Conservation (phyloP, 2,797 vertebrate genomes). For the Sebastes ruberrimus region DNA sequence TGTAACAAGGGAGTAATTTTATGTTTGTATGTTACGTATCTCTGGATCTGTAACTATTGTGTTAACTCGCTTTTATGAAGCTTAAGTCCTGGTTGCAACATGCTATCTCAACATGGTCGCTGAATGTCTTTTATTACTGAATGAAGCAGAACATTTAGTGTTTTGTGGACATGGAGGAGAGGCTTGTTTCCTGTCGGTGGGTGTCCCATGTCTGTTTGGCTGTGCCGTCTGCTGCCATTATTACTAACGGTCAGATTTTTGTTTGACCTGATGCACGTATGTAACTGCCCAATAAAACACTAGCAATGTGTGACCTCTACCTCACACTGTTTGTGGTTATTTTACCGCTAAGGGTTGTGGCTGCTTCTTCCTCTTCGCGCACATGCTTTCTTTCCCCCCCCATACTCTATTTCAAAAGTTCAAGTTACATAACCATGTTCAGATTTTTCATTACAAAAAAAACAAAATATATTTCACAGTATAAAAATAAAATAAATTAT, state of each 20-base stretch:
- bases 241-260: conserved; percentile 54
- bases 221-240: conserved; percentile 60
- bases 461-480: too few species aligned
- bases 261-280: conserved; percentile 73
- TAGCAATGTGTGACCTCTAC: conserved; percentile 79
- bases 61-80: conserved; percentile 56
- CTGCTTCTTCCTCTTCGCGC: not conserved
- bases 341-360: conserved; percentile 8
- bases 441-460: too few species aligned
- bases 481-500: too few species aligned
- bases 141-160: not conserved
- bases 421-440: too few species aligned
- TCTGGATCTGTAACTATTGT: conserved; percentile 54
- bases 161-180: conserved; percentile 14
- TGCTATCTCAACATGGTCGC: conserved; percentile 28
- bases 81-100: conserved; percentile 47
- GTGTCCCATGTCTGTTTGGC: conserved; percentile 47
- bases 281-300: conserved; percentile 84
- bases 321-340: conserved; percentile 61
- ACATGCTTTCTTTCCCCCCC: not conserved
- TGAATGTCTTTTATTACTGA: conserved; percentile 60
- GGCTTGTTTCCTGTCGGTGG: conserved; percentile 26
- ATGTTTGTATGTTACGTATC: conserved; percentile 43
- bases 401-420: too few species aligned
- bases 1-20: conserved; percentile 25